Evolutionary conservation across 1,140 invertebrate species (phyloP), one percentile per base, ranked within the genome.

Genomic region (Drosophila bipectinata): DNA sequence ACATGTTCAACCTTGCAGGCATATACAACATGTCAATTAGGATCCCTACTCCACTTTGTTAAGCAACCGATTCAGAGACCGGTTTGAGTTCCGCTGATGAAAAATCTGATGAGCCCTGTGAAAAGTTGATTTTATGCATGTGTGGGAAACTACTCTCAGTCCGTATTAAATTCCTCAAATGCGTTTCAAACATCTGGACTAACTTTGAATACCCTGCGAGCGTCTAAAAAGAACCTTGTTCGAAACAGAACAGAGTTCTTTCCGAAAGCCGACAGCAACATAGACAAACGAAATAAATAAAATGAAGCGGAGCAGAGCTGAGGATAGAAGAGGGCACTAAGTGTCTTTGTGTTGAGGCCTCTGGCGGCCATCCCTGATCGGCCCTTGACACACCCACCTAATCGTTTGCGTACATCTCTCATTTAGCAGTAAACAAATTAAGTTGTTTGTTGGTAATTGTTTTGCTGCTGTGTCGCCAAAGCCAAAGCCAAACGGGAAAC

Each of bases 391-490:
- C 12, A 12, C 34, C 34, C 32, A 32, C 32, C 32, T 32, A 32
- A 32, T 32, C 32, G 32, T 8, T 32, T 32, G 32, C 34, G 15
- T 26, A 51, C 44, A 51, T 58, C 56, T 58, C 51, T 8, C 56
- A 18, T 48, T 14, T 10, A 44, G 77, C 72, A 63, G 72, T 81
- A 81, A 81, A 77, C 78, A 80, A 80, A 81, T 81, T 81, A 80
- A 77, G 72, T 81, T 77, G 77, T 80, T 81, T 81, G 68, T 62
- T 47, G 61, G 68, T 81, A 80, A 81, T 80, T 81, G 72, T 81
- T 81, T 49, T 21, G 9, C 12, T 12, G 10, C 10, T 12, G 34
- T 12, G 34, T 37, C 34, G 34, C 34, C 34, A 32, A 32, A 32
- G 30, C 8, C 7, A 32, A 8, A 12, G 8, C 9, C 28, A 34